A percentile compares a stretch with the other conserved stretches of the same genome.
These are phyloP conservation scores for Paedocypris sp. DNA, from an alignment of 2,113 vertebrate genomes.

Conservation along the genomic window DNA sequence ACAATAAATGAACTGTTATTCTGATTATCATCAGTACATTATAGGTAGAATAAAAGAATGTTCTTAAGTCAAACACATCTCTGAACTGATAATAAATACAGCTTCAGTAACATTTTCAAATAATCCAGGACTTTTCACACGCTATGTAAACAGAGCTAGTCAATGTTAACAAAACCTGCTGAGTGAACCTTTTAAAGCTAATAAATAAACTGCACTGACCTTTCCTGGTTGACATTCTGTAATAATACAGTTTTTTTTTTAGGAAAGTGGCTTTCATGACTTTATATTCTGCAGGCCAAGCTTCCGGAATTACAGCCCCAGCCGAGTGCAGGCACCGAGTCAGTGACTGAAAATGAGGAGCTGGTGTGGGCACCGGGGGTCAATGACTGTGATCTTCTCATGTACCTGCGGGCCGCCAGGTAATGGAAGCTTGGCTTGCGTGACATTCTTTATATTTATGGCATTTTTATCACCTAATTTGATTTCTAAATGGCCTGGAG, in stretches of 20 bases:
- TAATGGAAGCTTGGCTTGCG: slow-evolving; percentile 42
- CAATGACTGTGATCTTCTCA: slow-evolving; percentile 95
- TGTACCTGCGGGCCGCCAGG: slow-evolving; percentile 96
- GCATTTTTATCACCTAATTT: not conserved
- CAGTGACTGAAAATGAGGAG: slow-evolving; percentile 82
- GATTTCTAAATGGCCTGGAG: not conserved
- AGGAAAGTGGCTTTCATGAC: too few species aligned
- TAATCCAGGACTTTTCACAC: too few species aligned
- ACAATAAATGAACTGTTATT: too few species aligned
- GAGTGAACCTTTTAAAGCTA: not conserved
- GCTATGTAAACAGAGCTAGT: not conserved
- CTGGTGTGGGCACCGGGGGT: slow-evolving; percentile 95
- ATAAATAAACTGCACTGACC: not conserved
- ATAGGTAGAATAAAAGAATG: too few species aligned
- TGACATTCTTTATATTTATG: not conserved
- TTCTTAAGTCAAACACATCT: too few species aligned
- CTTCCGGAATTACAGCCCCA: slow-evolving; percentile 87
- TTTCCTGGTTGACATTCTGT: not conserved
- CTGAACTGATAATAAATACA: too few species aligned
- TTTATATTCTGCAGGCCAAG: slow-evolving; percentile 67
- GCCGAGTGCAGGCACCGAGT: slow-evolving; percentile 64
- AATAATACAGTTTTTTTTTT: too few species aligned
- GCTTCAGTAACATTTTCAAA: too few species aligned
- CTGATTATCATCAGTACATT: too few species aligned
- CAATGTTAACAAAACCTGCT: not conserved